phyloP scores from a whole-genome alignment of 2,113 vertebrate species.

The Stictonetta naevosa region DNA sequence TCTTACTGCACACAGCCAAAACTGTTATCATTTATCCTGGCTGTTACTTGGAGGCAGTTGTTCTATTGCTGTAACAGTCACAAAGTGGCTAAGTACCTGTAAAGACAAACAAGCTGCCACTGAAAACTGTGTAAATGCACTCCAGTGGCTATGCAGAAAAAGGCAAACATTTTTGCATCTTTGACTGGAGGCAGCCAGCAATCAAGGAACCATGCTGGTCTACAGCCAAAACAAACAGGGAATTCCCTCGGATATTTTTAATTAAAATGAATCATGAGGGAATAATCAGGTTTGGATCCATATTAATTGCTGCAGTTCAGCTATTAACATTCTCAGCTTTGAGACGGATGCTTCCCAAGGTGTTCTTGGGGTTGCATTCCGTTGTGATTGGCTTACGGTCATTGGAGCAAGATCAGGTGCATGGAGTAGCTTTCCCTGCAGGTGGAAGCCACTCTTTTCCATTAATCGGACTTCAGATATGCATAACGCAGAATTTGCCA shows the following conservation, averaged over 20 bases:
- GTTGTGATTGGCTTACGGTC: not conserved
- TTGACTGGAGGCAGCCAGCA: not conserved
- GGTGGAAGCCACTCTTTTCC: not conserved
- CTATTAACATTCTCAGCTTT: not conserved
- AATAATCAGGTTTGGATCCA: not conserved
- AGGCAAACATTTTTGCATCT: not conserved
- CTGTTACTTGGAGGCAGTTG: not conserved
- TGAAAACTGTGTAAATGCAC: not conserved
- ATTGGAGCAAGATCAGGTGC: not conserved
- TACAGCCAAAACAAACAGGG: not conserved
- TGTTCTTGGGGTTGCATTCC: not conserved
- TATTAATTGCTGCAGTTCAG: not conserved
- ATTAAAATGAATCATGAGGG: not conserved
- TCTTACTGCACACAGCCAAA: not conserved
- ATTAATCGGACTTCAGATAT: not conserved
- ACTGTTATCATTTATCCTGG: not conserved
- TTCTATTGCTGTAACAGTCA: not conserved
- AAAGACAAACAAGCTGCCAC: not conserved
- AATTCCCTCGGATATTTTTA: conserved; percentile 21
- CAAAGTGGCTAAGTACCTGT: not conserved
- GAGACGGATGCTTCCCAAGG: not conserved
- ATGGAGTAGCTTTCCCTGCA: not conserved
- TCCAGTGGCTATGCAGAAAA: not conserved
- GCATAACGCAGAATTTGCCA: not conserved
- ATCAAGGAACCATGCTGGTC: not conserved